Evolutionary conservation across 1,140 invertebrate species (phyloP).

Genomic region (Zaprionus inermis): DNA sequence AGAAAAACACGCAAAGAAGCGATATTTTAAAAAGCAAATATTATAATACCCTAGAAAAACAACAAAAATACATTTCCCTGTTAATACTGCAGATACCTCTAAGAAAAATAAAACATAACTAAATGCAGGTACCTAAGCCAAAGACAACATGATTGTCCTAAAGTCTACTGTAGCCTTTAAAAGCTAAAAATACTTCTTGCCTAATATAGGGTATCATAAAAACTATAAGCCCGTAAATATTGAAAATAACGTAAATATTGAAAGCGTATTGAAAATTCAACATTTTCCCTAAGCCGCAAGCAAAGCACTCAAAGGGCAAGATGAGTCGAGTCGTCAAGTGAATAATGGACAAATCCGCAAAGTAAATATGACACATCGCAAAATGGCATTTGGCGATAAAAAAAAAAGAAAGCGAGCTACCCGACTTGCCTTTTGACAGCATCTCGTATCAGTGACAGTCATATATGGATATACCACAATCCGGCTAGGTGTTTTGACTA

Average conservation of each 20-base stretch:
- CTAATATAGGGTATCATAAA: not conserved
- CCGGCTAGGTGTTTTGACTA: constrained; percentile 71
- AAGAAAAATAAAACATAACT: too few relatives aligned
- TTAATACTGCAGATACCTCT: too few relatives aligned
- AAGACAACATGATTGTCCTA: too few relatives aligned
- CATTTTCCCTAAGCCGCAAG: constrained; percentile 75
- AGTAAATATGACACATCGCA: constrained; percentile 80
- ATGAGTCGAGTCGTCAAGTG: constrained; percentile 69
- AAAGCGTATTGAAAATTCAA: constrained; percentile 70
- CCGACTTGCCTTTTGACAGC: constrained; percentile 32
- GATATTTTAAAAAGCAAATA: too few relatives aligned
- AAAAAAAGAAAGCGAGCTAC: constrained; percentile 24
- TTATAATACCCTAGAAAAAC: too few relatives aligned
- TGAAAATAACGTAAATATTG: not conserved
- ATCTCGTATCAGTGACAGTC: constrained; percentile 52
- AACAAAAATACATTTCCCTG: too few relatives aligned
- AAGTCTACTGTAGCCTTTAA: too few relatives aligned
- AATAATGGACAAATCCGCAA: constrained; percentile 80
- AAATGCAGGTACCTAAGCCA: too few relatives aligned
- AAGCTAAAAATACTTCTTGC: not conserved
- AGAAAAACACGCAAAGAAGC: too few relatives aligned
- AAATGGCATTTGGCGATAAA: constrained; percentile 79
- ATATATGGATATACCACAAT: constrained; percentile 33
- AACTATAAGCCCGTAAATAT: not conserved
- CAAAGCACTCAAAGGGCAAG: constrained; percentile 59